A percentile compares a stretch with the other conserved stretches of the same genome.
Conservation (phyloP, 2,113 vertebrate species). For the Nanorana parkeri region DNA sequence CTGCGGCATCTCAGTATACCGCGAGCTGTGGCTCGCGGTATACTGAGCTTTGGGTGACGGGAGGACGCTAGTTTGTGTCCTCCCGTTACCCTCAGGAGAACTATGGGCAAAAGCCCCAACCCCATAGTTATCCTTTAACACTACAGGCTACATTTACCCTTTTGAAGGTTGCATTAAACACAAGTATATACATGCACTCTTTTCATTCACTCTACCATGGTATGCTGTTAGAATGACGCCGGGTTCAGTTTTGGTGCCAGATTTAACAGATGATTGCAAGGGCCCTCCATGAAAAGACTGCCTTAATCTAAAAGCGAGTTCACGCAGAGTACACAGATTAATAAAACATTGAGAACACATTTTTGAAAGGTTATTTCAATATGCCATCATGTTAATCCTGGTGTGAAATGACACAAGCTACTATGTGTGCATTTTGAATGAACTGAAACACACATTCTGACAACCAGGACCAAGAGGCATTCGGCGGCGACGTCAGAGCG, state of each 20-base stretch:
- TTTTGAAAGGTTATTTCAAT: slow-evolving; percentile 50
- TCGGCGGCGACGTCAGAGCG: no score
- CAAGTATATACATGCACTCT: not conserved
- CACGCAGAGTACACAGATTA: slow-evolving; percentile 47
- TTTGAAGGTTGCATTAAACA: not conserved
- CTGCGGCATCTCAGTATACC: no score
- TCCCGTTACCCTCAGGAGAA: no score
- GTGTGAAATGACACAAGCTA: slow-evolving; percentile 9
- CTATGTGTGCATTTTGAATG: slow-evolving; percentile 3
- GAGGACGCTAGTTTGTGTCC: no score
- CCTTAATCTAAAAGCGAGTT: slow-evolving; percentile 30
- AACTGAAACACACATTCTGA: slow-evolving; percentile 18
- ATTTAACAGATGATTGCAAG: slow-evolving; percentile 32
- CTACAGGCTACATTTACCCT: not conserved
- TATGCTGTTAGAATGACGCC: not conserved
- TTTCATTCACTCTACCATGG: not conserved
- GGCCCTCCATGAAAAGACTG: slow-evolving; percentile 25
- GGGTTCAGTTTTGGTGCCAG: not conserved
- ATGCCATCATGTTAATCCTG: slow-evolving; percentile 37
- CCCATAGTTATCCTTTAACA: no score
- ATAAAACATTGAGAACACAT: slow-evolving; percentile 51
- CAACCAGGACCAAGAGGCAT: not conserved
- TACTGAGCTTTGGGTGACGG: no score
- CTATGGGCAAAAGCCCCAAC: no score
- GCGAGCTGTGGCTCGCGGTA: no score